Evolutionary conservation across 1,140 invertebrate genomes (phyloP).

Genomic region (Panonychus citri): DNA sequence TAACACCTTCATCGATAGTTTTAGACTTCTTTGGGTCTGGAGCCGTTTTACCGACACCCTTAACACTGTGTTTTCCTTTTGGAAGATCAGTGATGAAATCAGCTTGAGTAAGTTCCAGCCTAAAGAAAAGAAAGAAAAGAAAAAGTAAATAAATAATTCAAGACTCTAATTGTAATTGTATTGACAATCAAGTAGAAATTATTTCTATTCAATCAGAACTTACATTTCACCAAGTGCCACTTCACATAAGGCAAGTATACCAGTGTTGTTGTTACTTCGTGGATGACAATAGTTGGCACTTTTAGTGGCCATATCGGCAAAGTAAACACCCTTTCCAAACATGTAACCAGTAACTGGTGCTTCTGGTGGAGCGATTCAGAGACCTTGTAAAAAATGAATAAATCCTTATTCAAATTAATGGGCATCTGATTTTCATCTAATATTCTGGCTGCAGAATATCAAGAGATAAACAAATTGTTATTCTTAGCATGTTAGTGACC

Average conservation of each 20-base stretch:
- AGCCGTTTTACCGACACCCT: slow-evolving; percentile 19
- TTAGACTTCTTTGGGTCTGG: slow-evolving; percentile 14
- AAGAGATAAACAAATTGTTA: background rate
- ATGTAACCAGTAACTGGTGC: slow-evolving; percentile 87
- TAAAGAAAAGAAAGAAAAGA: slow-evolving; percentile 4
- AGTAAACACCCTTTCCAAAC: slow-evolving; percentile 88
- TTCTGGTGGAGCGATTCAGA: slow-evolving; percentile 86
- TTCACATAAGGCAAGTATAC: slow-evolving; percentile 73
- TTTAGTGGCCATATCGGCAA: slow-evolving; percentile 97
- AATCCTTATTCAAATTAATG: no score
- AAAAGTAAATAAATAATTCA: background rate
- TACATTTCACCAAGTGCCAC: slow-evolving; percentile 82
- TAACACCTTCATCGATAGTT: slow-evolving; percentile 15
- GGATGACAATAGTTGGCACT: slow-evolving; percentile 92
- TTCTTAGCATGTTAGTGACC: no score
- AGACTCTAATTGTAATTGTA: background rate
- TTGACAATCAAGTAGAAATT: background rate
- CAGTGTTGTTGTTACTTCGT: slow-evolving; percentile 38
- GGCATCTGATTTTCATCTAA: no score
- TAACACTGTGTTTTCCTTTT: slow-evolving; percentile 20
- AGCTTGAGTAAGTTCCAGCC: slow-evolving; percentile 19
- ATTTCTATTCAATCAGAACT: slow-evolving; percentile 21
- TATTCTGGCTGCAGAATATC: no score
- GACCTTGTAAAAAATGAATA: slow-evolving; percentile 37
- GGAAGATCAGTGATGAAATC: slow-evolving; percentile 21